Evolutionary conservation across 2,797 vertebrate species (phyloP), one percentile per base, ranked within the genome.

Genomic region (Sebastes itinus): DNA sequence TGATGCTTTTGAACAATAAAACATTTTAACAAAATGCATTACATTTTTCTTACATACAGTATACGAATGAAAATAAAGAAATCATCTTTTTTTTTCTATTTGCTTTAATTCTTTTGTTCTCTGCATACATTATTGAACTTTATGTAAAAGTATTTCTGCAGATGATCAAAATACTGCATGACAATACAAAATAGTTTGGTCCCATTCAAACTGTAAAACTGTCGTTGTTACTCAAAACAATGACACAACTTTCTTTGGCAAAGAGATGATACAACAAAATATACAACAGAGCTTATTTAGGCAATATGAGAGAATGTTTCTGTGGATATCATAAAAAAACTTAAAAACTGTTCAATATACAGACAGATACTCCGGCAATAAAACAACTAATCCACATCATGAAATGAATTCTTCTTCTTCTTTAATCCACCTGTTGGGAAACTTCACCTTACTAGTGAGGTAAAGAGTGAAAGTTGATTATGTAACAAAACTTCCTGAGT

Each of bases 401-500:
- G 1, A 20, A 65, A 66, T 12, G 0, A 38, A 71, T 68, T 69
- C 25, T 82, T 84, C 8, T 74, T 80, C 35, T 38, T 38, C 46
- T 63, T 87, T 5, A 14, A 20, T 52, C 56, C 76, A 76, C 81
- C 68, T 69, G 60, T 68, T 23, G 56, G 77, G 65, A 67, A 76
- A 32, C 30, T 65, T 84, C 56, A 42, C 68, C 67, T 62, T 30
- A 35, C 13, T 9, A 2, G 35, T 32, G 78, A 86, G 66, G 75
- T 78, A 86, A 72, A 68, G 77, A 79, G 33, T 3, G 22, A 73
- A 77, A 73, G 71, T 65, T 65, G 82, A 66, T 84, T 71, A 75
- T 85, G 84, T 83, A 88, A 87, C 67, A 20, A 64, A 80, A 84
- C 83, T 89, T 92, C 92, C 92, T 94, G 93, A 93, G 92, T 70